phyloP scores from a whole-genome alignment of 2,113 vertebrate genomes.

The Tachuris rubrigastra region DNA sequence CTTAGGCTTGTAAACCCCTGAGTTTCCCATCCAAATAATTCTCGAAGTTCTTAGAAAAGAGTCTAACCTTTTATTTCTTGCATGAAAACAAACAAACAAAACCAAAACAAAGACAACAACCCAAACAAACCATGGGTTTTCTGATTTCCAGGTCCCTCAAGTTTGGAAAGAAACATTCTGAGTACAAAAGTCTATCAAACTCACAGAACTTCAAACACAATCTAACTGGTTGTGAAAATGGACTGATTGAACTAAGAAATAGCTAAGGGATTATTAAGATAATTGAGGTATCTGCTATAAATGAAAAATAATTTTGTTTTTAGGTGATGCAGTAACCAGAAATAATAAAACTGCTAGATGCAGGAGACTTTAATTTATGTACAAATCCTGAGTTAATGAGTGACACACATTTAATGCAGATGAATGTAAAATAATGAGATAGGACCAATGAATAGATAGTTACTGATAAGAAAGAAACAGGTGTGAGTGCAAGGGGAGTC shows the following conservation, averaged over 20 bases:
- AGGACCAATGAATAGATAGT: slow-evolving; percentile 1
- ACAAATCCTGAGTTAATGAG: not conserved
- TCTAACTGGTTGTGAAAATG: not conserved
- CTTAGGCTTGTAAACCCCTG: not conserved
- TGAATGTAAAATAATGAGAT: not conserved
- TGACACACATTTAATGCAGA: not conserved
- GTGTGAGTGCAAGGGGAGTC: not conserved
- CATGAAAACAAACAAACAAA: not conserved
- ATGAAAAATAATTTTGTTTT: not conserved
- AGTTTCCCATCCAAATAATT: not conserved
- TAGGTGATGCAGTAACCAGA: not conserved
- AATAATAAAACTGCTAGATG: not conserved
- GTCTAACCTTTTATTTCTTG: not conserved
- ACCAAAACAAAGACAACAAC: rapidly evolving
- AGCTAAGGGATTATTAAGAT: not conserved
- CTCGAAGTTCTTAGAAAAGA: not conserved
- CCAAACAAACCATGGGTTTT: not conserved
- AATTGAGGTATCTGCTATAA: not conserved
- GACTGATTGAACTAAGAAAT: not conserved
- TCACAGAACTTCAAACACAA: not conserved
- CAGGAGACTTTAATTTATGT: not conserved
- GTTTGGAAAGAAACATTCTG: not conserved
- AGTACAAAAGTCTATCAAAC: not conserved
- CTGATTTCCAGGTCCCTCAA: not conserved
- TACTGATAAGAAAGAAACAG: not conserved